Percentiles rank a stretch among this genome's conserved stretches.
Conservation (phyloP, 2,797 vertebrate genomes). For the Gymnothorax reevesii region DNA sequence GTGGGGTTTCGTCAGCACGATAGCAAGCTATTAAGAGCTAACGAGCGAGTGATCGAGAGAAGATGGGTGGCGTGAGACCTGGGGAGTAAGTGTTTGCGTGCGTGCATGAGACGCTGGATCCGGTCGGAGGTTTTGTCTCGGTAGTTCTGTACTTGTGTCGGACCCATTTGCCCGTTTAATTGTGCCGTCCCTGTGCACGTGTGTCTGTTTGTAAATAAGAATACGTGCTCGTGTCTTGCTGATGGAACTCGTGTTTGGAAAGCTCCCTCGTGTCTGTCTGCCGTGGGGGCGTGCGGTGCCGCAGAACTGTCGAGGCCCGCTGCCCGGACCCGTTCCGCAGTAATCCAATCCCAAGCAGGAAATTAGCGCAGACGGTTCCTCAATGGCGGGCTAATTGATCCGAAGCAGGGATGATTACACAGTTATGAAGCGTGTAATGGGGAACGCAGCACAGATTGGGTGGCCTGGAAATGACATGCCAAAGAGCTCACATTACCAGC, state of each 20-base stretch:
- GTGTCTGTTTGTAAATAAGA: not conserved
- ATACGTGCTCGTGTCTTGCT: too few relatives aligned
- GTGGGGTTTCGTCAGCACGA: not conserved
- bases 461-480: slow-evolving; percentile 19
- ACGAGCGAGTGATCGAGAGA: not conserved
- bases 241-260: not conserved
- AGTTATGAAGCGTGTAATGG: slow-evolving; percentile 20
- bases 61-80: not conserved
- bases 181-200: not conserved
- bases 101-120: not conserved
- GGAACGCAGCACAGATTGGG: slow-evolving; percentile 21
- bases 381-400: slow-evolving; percentile 22
- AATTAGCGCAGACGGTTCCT: slow-evolving; percentile 12
- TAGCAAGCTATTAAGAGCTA: not conserved
- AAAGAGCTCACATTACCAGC: slow-evolving; percentile 13
- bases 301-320: not conserved
- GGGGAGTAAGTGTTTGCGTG: not conserved
- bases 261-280: not conserved
- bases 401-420: slow-evolving; percentile 15
- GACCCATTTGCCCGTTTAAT: too few relatives aligned
- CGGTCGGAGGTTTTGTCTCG: too few relatives aligned
- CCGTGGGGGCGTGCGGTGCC: not conserved
- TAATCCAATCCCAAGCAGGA: slow-evolving; percentile 20
- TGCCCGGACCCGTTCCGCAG: not conserved
- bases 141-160: too few relatives aligned